Evolutionary conservation across 2,888 invertebrate genomes (phyloP).

Genomic region (Eulithis testata): DNA sequence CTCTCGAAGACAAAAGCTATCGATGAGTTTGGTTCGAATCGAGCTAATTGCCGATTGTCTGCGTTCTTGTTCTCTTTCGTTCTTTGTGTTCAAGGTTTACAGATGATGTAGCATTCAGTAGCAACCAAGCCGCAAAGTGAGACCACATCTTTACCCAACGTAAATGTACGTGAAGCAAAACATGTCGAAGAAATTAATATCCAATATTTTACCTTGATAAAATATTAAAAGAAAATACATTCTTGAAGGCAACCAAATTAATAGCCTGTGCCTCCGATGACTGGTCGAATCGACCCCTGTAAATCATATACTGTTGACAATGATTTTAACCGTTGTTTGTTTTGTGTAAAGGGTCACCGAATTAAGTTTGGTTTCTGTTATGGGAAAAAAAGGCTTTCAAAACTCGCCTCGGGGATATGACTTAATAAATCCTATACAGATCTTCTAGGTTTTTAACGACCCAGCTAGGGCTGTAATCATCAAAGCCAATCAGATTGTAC

Average conservation of each 20-base stretch:
- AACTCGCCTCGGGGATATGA: background rate
- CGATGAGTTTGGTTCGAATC: conserved; percentile 66
- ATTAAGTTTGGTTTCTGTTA: conserved; percentile 25
- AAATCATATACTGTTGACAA: conserved; percentile 53
- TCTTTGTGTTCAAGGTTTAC: conserved; percentile 55
- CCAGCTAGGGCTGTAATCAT: too few species aligned
- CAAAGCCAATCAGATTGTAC: too few species aligned
- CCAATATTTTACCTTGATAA: background rate
- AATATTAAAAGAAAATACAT: conserved; percentile 12
- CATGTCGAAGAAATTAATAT: background rate
- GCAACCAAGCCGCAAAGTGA: too few species aligned
- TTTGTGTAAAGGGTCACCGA: conserved; percentile 23
- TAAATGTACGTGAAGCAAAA: too few species aligned
- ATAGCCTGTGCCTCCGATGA: conserved; percentile 43
- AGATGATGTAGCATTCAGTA: conserved; percentile 3
- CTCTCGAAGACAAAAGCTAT: conserved; percentile 61
- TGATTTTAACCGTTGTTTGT: conserved; percentile 46
- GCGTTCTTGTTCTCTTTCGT: conserved; percentile 43
- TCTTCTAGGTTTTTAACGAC: too few species aligned
- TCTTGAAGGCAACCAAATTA: conserved; percentile 7
- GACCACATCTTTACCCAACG: too few species aligned
- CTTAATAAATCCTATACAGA: background rate
- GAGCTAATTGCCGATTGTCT: conserved; percentile 75
- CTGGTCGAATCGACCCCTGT: conserved; percentile 56
- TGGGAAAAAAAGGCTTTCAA: conserved; percentile 32